These are phyloP conservation scores for Philaethria dido DNA, from an alignment of 2,888 invertebrate species.

Conservation along the genomic window DNA sequence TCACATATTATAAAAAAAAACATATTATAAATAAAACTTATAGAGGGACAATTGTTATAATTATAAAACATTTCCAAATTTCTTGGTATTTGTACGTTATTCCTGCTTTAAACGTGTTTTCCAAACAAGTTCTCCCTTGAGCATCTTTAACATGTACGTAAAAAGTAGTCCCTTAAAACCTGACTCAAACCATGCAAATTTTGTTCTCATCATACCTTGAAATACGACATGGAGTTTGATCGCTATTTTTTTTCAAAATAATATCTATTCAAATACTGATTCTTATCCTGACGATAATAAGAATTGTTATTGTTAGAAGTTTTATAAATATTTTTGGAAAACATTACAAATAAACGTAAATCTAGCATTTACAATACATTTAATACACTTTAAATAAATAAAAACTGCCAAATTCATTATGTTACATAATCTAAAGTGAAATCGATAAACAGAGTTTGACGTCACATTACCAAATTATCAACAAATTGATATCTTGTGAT, in stretches of 20 bases:
- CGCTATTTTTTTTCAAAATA: not conserved
- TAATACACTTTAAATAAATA: not conserved
- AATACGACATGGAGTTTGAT: not conserved
- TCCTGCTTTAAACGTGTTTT: not conserved
- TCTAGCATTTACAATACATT: no score
- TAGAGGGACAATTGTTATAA: not conserved
- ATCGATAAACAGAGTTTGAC: slow-evolving; percentile 4
- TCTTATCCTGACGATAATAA: no score
- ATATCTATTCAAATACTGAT: no score
- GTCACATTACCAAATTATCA: slow-evolving; percentile 12
- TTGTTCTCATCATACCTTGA: not conserved
- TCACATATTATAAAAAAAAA: no score
- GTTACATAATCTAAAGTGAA: slow-evolving; percentile 10
- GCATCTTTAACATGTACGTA: slow-evolving; percentile 14
- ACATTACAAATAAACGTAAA: no score
- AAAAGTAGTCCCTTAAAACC: slow-evolving; percentile 11
- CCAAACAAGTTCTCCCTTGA: slow-evolving; percentile 9
- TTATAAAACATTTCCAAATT: not conserved
- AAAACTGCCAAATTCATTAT: not conserved
- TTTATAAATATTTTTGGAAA: no score
- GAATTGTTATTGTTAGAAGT: no score
- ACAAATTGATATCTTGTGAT: slow-evolving; percentile 5
- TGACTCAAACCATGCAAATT: slow-evolving; percentile 3
- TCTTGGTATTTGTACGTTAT: not conserved
- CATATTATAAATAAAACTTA: no score